Conservation (phyloP, 2,113 vertebrate genomes). For the Sander lucioperca region DNA sequence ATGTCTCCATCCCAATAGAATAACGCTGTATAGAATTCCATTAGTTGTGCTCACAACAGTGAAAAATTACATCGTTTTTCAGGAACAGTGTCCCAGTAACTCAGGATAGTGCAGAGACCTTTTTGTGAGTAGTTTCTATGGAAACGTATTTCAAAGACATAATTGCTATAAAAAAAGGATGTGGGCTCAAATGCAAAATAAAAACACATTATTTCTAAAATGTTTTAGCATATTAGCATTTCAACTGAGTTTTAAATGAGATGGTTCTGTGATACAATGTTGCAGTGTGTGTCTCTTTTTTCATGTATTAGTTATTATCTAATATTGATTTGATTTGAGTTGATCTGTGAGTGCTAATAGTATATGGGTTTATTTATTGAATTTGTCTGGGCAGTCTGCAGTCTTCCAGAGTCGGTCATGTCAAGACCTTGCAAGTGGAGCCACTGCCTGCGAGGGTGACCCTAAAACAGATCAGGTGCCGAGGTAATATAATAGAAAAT, state of each 20-base stretch:
- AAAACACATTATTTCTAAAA: neutral
- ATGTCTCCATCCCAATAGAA: too few species aligned
- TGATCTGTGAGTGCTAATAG: neutral
- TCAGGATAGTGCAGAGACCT: neutral
- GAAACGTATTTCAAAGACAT: neutral
- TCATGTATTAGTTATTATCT: neutral
- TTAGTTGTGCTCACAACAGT: neutral
- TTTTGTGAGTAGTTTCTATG: neutral
- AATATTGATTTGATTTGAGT: neutral
- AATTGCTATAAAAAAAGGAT: neutral
- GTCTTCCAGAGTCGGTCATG: conserved; percentile 28
- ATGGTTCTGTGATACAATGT: neutral
- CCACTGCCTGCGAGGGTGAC: conserved; percentile 5
- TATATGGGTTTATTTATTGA: conserved; percentile 5
- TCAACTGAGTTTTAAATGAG: neutral
- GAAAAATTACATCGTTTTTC: neutral
- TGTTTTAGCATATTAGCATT: neutral
- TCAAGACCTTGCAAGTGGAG: conserved; percentile 24
- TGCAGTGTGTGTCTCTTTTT: neutral
- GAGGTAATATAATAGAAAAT: conserved; percentile 47
- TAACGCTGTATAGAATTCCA: neutral
- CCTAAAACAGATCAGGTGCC: conserved; percentile 35
- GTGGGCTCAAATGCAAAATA: neutral
- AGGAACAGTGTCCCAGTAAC: neutral
- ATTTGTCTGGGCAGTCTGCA: conserved; percentile 7